Conservation (phyloP, 2,113 vertebrate genomes). For the Pangasianodon hypophthalmus region DNA sequence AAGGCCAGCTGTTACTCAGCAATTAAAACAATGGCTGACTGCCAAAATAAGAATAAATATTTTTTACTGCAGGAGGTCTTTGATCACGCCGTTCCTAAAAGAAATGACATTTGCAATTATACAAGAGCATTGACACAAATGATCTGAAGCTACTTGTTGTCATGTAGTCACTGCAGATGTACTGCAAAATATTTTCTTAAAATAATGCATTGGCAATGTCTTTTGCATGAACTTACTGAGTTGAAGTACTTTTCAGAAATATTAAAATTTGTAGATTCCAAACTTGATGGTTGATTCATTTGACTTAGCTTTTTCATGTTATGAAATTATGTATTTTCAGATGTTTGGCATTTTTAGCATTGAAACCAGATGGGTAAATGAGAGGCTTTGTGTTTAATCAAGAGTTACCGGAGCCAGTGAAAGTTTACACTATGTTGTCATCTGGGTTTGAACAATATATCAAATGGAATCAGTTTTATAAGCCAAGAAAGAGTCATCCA, state of each 20-base stretch:
- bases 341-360: too few relatives aligned
- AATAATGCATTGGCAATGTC: background rate
- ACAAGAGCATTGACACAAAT: background rate
- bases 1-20: background rate
- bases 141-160: conserved; percentile 45
- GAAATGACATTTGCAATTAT: conserved; percentile 1
- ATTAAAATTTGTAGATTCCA: background rate
- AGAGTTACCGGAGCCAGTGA: background rate
- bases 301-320: background rate
- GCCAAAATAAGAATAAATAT: conserved; percentile 8
- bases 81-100: conserved; percentile 17
- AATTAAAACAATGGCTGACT: background rate
- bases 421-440: background rate
- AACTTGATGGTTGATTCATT: background rate
- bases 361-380: background rate
- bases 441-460: background rate
- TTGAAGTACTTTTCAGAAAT: background rate
- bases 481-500: background rate
- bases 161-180: background rate
- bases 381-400: conserved; percentile 9
- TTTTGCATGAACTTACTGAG: background rate
- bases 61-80: conserved; percentile 26
- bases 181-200: background rate
- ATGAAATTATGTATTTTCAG: background rate
- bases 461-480: background rate